Evolutionary conservation across 2,888 invertebrate species (phyloP).

Genomic region (Phytoseiulus persimilis): DNA sequence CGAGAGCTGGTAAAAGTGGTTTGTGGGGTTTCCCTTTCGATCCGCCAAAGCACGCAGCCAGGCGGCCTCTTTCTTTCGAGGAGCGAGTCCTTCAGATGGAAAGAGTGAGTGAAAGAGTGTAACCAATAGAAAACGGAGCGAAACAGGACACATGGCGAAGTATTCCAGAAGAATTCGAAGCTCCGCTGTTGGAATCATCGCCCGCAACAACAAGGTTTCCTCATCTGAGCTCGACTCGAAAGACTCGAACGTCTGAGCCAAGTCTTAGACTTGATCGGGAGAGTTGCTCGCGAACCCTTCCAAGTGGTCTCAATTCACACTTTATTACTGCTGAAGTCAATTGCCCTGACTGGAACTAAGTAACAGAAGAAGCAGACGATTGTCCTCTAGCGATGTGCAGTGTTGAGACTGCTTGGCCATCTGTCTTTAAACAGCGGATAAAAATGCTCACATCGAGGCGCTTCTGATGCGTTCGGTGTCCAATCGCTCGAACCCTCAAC

Average conservation of each 20-base stretch:
- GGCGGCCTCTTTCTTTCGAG: not conserved
- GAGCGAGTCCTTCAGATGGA: not conserved
- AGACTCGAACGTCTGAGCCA: not conserved
- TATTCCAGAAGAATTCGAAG: not conserved
- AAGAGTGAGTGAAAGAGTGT: not conserved
- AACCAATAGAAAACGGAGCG: not conserved
- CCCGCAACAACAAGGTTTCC: not conserved
- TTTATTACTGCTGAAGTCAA: too few species aligned
- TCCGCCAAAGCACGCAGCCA: not conserved
- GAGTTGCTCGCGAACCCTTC: not conserved
- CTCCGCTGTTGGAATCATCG: not conserved
- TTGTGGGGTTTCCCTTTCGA: not conserved
- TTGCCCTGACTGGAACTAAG: too few species aligned
- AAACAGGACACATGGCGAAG: not conserved
- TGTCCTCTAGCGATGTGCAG: too few species aligned
- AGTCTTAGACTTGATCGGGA: not conserved
- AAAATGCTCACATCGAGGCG: not conserved
- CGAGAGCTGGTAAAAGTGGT: not conserved
- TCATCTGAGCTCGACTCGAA: not conserved
- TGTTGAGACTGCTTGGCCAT: too few species aligned
- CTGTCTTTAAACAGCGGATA: too few species aligned
- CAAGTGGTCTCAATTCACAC: too few species aligned
- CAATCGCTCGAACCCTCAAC: not conserved
- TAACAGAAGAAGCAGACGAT: too few species aligned
- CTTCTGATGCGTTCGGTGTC: not conserved